Percentiles rank a stretch among this genome's conserved stretches.
phyloP scores from a whole-genome alignment of 2,113 vertebrate species.

The Pseudorectes ferrugineus region DNA sequence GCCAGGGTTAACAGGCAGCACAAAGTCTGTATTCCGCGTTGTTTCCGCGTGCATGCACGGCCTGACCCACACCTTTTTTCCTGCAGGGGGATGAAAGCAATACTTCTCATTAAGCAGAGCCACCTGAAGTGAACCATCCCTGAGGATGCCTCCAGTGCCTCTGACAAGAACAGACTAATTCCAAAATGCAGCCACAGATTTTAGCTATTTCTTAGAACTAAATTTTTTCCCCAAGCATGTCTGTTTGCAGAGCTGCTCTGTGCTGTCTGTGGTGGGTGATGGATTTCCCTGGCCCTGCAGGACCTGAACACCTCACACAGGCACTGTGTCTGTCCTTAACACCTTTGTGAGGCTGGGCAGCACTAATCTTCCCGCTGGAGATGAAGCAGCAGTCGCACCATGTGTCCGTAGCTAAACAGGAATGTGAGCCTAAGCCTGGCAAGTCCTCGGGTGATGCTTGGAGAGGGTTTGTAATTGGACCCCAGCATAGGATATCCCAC shows the following conservation, averaged over 20 bases:
- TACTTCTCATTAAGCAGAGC: background rate
- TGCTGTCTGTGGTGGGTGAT: accelerated
- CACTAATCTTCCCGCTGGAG: background rate
- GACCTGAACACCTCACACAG: background rate
- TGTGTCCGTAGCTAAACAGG: background rate
- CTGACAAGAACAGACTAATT: background rate
- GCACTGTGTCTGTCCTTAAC: background rate
- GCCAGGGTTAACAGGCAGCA: background rate
- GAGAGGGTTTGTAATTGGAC: background rate
- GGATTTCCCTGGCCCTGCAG: background rate
- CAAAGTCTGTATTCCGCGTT: background rate
- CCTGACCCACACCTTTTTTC: background rate
- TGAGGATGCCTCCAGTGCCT: background rate
- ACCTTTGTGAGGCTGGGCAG: background rate
- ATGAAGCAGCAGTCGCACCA: background rate
- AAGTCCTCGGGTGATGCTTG: background rate
- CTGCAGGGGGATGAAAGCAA: background rate
- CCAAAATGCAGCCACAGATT: background rate
- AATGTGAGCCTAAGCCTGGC: background rate
- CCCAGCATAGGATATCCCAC: background rate
- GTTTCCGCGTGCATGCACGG: background rate
- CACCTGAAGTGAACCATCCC: background rate
- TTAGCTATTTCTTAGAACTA: background rate
- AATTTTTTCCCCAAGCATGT: accelerated
- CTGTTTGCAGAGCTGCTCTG: background rate